Evolutionary conservation across 2,888 invertebrate species (phyloP).

Genomic region (Drosophila eohydei): DNA sequence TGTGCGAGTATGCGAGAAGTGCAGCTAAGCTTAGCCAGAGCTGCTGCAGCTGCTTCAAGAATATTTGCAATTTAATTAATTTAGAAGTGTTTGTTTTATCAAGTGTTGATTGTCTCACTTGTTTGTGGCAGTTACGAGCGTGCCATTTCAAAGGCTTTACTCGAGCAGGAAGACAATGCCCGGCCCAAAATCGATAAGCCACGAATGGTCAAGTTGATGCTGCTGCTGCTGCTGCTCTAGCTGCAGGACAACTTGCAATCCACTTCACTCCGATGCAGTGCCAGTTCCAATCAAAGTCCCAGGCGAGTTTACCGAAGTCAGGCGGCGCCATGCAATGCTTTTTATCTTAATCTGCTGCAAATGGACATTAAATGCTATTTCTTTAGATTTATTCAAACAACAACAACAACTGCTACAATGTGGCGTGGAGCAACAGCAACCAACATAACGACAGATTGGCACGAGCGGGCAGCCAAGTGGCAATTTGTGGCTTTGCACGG

Average conservation of each 20-base stretch:
- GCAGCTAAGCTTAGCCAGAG: constrained; percentile 35
- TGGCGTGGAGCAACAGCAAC: constrained; percentile 31
- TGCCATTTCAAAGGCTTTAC: constrained; percentile 61
- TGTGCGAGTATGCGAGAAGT: constrained; percentile 20
- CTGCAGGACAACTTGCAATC: constrained; percentile 20
- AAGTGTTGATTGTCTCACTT: constrained; percentile 81
- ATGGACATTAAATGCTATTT: constrained; percentile 82
- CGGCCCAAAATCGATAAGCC: constrained; percentile 72
- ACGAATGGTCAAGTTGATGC: constrained; percentile 53
- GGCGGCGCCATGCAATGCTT: constrained; percentile 62
- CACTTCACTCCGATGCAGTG: constrained; percentile 1
- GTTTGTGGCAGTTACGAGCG: constrained; percentile 75
- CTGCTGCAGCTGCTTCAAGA: constrained; percentile 65
- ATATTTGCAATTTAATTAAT: constrained; percentile 82
- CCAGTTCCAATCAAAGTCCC: constrained; percentile 30
- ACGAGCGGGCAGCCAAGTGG: constrained; percentile 78
- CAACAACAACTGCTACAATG: constrained; percentile 40
- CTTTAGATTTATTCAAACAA: constrained; percentile 78
- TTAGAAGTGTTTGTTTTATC: constrained; percentile 81
- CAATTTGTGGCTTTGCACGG: constrained; percentile 80
- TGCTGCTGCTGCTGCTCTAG: constrained; percentile 7
- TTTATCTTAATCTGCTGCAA: constrained; percentile 81
- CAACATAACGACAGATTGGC: constrained; percentile 72
- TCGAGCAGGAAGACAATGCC: constrained; percentile 54
- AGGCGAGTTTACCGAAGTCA: constrained; percentile 33